Evolutionary conservation across 1,140 invertebrate genomes (phyloP).

Genomic region (Neotoxoptera formosana): DNA sequence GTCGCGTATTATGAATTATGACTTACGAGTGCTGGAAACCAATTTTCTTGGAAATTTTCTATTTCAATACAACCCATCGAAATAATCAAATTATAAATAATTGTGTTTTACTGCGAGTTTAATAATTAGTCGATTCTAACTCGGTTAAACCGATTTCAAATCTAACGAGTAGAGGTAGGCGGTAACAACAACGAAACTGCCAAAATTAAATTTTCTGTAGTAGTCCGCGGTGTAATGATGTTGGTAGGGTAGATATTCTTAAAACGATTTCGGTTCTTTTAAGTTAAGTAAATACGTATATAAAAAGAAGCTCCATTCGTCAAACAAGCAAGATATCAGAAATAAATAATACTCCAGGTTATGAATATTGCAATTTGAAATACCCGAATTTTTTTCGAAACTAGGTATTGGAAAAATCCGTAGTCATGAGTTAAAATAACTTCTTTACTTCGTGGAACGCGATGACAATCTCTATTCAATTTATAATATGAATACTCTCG

Average conservation of each 20-base stretch:
- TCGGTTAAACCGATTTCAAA: not conserved
- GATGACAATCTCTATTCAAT: constrained; percentile 1
- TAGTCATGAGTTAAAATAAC: not conserved
- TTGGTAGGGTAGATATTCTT: not conserved
- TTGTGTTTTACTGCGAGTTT: not conserved
- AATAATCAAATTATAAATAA: constrained; percentile 1
- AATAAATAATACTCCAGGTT: not conserved
- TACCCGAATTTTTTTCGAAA: not conserved
- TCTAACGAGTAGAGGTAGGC: not conserved
- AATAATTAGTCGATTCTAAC: not conserved
- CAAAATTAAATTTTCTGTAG: not conserved
- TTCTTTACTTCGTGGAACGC: not conserved
- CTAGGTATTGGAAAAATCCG: not conserved
- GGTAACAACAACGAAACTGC: not conserved
- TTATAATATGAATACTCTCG: constrained; percentile 9
- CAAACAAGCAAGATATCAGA: not conserved
- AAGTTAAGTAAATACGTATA: not conserved
- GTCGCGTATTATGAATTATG: not conserved
- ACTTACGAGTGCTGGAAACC: not conserved
- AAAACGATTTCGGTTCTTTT: not conserved
- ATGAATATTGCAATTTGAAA: not conserved
- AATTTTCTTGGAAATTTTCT: not conserved
- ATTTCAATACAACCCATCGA: not conserved
- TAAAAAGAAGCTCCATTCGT: not conserved
- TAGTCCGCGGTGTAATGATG: not conserved